These are phyloP conservation scores for Merluccius polli DNA, from an alignment of 2,797 vertebrate genomes.

Conservation along the genomic window DNA sequence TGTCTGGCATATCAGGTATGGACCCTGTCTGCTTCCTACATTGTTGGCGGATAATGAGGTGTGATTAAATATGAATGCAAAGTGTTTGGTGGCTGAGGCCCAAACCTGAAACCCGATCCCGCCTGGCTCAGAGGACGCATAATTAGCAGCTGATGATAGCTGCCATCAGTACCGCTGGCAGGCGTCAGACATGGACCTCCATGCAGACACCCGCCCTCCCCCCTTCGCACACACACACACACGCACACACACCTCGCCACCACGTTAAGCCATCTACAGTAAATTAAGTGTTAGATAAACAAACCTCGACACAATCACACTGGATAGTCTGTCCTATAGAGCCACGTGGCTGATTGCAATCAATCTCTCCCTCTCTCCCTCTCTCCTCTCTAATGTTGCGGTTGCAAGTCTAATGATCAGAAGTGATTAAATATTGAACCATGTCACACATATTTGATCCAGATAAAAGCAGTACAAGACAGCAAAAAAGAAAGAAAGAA, in stretches of 20 bases:
- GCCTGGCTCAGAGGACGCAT: conserved; percentile 63
- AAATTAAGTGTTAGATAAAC: conserved; percentile 69
- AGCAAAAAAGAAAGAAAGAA: conserved; percentile 39
- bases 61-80: conserved; percentile 82
- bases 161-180: conserved; percentile 56
- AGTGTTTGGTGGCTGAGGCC: conserved; percentile 78
- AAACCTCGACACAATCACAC: conserved; percentile 36
- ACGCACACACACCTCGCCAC: too few relatives aligned
- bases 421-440: conserved; percentile 53
- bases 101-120: conserved; percentile 75
- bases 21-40: conserved; percentile 72
- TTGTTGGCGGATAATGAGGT: conserved; percentile 76
- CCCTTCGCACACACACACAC: too few relatives aligned
- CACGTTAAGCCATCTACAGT: conserved; percentile 54
- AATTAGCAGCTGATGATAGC: conserved; percentile 80
- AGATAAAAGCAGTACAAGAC: conserved; percentile 53
- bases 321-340: conserved; percentile 12
- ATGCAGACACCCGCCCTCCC: conserved; percentile 5
- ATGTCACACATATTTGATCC: conserved; percentile 56
- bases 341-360: conserved; percentile 33
- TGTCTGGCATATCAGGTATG: conserved; percentile 70
- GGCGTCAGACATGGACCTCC: conserved; percentile 53
- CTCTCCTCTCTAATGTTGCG: conserved; percentile 13
- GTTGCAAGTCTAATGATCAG: conserved; percentile 38
- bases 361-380: conserved; percentile 3